A percentile compares a stretch with the other conserved stretches of the same genome.
phyloP scores from a whole-genome alignment of 2,888 invertebrate genomes.

The Hirudinaria manillensis region DNA sequence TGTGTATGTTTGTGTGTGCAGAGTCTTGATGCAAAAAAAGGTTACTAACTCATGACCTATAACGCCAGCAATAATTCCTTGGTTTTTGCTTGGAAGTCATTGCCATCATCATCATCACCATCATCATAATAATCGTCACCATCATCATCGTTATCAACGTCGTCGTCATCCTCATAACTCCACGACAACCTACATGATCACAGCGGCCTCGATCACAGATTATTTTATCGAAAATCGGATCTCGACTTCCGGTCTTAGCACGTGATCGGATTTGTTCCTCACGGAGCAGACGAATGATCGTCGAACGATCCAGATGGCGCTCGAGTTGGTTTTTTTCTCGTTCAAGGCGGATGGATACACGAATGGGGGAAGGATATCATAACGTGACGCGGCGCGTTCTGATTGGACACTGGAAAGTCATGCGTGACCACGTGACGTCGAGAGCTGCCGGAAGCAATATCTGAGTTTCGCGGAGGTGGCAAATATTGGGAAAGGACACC shows the following conservation, averaged over 20 bases:
- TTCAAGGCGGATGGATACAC: too few species aligned
- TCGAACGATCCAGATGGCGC: too few species aligned
- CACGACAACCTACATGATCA: conserved; percentile 1
- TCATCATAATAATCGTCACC: conserved; percentile 26
- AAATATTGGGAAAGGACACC: conserved; percentile 11
- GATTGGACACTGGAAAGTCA: background rate
- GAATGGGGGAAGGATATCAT: background rate
- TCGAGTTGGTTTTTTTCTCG: too few species aligned
- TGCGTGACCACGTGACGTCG: too few species aligned
- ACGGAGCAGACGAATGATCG: too few species aligned
- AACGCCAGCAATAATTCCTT: too few species aligned
- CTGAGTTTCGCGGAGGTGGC: background rate
- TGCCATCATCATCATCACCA: conserved; percentile 20
- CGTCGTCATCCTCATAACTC: background rate
- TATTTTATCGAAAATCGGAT: conserved; percentile 12
- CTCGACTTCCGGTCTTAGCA: background rate
- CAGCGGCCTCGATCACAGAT: background rate
- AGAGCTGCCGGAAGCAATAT: conserved; percentile 11
- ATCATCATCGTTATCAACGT: conserved; percentile 17
- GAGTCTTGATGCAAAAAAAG: too few species aligned
- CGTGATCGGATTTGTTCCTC: conserved; percentile 6
- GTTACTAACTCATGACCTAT: too few species aligned
- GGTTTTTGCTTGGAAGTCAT: too few species aligned
- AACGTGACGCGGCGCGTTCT: background rate
- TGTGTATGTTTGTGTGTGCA: too few species aligned